These are phyloP conservation scores for Thinocorus orbignyianus DNA, from an alignment of 2,113 vertebrate species.

Conservation along the genomic window DNA sequence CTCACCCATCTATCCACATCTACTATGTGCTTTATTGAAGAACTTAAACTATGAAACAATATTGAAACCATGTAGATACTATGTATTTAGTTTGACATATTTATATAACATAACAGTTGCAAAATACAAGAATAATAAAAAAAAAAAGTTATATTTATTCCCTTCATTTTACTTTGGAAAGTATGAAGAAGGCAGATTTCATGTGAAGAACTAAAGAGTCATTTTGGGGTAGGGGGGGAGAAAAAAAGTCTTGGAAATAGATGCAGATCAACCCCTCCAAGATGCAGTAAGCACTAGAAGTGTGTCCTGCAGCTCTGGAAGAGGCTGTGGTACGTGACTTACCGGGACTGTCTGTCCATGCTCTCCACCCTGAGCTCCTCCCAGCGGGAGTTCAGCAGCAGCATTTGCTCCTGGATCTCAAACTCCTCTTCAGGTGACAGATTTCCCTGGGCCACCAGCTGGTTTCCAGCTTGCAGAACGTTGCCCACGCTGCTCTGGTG, in stretches of 20 bases:
- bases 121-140: not conserved
- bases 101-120: not conserved
- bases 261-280: not conserved
- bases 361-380: conserved; percentile 91
- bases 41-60: not conserved
- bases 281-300: not conserved
- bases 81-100: not conserved
- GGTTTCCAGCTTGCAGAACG: conserved; percentile 94
- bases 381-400: conserved; percentile 92
- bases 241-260: not conserved
- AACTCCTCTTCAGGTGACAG: conserved; percentile 91
- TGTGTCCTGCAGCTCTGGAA: not conserved
- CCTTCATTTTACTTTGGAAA: not conserved
- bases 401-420: conserved; percentile 97
- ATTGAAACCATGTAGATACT: not conserved
- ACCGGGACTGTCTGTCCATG: conserved; percentile 97
- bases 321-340: not conserved
- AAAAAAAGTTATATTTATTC: not conserved
- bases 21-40: not conserved
- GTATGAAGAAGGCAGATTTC: not conserved
- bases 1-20: not conserved
- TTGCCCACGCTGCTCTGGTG: conserved; percentile 97
- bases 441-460: conserved; percentile 90
- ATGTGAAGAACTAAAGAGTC: not conserved
- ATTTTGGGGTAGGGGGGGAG: not conserved